These are phyloP conservation scores for Lasius fuliginosus DNA, from an alignment of 2,888 invertebrate species.

Conservation along the genomic window DNA sequence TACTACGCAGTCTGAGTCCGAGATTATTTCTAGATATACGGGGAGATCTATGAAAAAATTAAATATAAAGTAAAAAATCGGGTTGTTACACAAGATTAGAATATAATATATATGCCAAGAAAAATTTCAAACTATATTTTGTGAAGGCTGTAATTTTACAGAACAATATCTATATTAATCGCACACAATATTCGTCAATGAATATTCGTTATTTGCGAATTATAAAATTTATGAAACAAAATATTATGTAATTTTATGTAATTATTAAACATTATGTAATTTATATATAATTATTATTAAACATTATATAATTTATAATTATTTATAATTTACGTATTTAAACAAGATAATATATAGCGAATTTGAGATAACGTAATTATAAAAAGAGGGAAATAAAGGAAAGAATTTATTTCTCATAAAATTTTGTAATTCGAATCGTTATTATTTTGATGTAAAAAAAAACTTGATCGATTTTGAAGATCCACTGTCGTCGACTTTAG, in stretches of 20 bases:
- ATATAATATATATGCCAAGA: too few relatives aligned
- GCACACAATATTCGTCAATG: too few relatives aligned
- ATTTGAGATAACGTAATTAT: slow-evolving; percentile 4
- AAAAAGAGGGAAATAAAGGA: not conserved
- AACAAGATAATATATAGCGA: not conserved
- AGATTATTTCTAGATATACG: not conserved
- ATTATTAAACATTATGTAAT: too few relatives aligned
- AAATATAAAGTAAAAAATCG: too few relatives aligned
- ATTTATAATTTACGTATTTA: not conserved
- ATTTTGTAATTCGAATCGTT: not conserved
- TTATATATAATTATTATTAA: too few relatives aligned
- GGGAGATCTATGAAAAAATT: too few relatives aligned
- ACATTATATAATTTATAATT: too few relatives aligned
- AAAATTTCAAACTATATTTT: too few relatives aligned
- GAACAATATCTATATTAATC: too few relatives aligned
- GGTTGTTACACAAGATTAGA: too few relatives aligned
- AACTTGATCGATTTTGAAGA: not conserved
- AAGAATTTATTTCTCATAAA: slow-evolving; percentile 22
- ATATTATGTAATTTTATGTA: too few relatives aligned
- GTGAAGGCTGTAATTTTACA: too few relatives aligned
- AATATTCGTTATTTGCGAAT: not conserved
- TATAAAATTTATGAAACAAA: not conserved
- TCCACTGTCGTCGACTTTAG: not conserved
- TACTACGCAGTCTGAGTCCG: not conserved
- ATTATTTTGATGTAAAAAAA: not conserved